These are phyloP conservation scores for Cydia fagiglandana DNA, from an alignment of 1,140 invertebrate species.

Conservation along the genomic window DNA sequence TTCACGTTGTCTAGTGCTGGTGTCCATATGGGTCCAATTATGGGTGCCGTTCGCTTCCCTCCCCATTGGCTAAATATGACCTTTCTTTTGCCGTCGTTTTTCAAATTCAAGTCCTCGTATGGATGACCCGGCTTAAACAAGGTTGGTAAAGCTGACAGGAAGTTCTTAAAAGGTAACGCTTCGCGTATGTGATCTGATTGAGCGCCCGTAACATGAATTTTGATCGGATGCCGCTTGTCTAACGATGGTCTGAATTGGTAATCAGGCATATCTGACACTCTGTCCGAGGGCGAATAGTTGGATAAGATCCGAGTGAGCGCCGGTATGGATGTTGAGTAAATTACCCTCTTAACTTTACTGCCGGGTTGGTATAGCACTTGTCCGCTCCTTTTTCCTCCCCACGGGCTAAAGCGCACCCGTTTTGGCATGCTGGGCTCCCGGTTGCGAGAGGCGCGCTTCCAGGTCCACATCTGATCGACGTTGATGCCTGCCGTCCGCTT, in stretches of 20 bases:
- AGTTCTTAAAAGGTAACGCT: slow-evolving; percentile 62
- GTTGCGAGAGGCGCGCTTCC: slow-evolving; percentile 56
- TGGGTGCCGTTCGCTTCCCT: slow-evolving; percentile 66
- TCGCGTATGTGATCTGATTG: slow-evolving; percentile 56
- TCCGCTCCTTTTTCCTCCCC: slow-evolving; percentile 70
- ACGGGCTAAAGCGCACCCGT: slow-evolving; percentile 68
- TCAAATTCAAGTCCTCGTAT: slow-evolving; percentile 60
- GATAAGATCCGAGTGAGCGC: slow-evolving; percentile 66
- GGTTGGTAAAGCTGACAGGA: slow-evolving; percentile 56
- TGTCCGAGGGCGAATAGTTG: slow-evolving; percentile 54
- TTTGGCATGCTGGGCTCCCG: slow-evolving; percentile 73
- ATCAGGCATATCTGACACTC: slow-evolving; percentile 51
- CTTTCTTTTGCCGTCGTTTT: slow-evolving; percentile 71
- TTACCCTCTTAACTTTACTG: slow-evolving; percentile 56
- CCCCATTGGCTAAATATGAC: slow-evolving; percentile 73
- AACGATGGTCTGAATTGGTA: slow-evolving; percentile 56
- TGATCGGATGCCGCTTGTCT: slow-evolving; percentile 65
- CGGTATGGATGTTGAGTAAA: slow-evolving; percentile 62
- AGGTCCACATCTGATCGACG: slow-evolving; percentile 65
- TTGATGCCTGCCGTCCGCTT: slow-evolving; percentile 52
- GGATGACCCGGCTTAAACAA: slow-evolving; percentile 66
- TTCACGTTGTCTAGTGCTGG: slow-evolving; percentile 55
- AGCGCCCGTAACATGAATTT: slow-evolving; percentile 57
- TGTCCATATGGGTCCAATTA: slow-evolving; percentile 73
- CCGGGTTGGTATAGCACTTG: slow-evolving; percentile 68